Evolutionary conservation across 2,113 vertebrate species (phyloP), one percentile per base, ranked within the genome.

Genomic region (Benitochromis conjunctus): DNA sequence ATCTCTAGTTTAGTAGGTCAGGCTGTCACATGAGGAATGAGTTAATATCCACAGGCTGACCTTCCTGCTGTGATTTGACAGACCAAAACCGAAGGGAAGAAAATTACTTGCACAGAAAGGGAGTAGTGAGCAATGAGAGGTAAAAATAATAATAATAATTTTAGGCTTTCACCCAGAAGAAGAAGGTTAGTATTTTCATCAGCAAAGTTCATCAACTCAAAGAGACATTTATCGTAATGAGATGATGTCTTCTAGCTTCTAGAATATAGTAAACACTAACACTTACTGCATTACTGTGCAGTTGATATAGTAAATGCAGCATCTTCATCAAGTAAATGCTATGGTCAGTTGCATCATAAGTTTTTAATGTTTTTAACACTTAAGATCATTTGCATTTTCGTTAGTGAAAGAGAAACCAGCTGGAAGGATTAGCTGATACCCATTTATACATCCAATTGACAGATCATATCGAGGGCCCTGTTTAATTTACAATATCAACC

Each of bases 1-100:
- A 80, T 87, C 53, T 60, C 9, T 55, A 24, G 55, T 89, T 91
- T 88, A 90, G 84, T 80, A 83, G 92, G 78, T 94, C 83, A 95
- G 85, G 83, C 66, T 91, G 85, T 91, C 90, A 86, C 81, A 77
- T 80, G 84, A 89, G 76, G 55, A 91, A 86, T 78, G 82, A 79
- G 58, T 89, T 86, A 31, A 89, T 87, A 62, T 78, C 56, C 46
- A 26, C 74, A 36, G 62, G 24, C 57, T 87, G 55, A 80, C 56
- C 79, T 91, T 87, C 87, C 62, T 81, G 54, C 78, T 88, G 82
- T 26, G 21, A 81, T 85, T 78, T 78, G 24, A 88, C 81, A 88
- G 48, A n/a, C 34, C 21, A 21, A 34, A 86, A 60, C 69, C 64
- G 24, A 84, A 74, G 51, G 54, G 14, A 41, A 66, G 21, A 90